Evolutionary conservation across 2,113 vertebrate species (phyloP).

Genomic region (Malurus elegans): DNA sequence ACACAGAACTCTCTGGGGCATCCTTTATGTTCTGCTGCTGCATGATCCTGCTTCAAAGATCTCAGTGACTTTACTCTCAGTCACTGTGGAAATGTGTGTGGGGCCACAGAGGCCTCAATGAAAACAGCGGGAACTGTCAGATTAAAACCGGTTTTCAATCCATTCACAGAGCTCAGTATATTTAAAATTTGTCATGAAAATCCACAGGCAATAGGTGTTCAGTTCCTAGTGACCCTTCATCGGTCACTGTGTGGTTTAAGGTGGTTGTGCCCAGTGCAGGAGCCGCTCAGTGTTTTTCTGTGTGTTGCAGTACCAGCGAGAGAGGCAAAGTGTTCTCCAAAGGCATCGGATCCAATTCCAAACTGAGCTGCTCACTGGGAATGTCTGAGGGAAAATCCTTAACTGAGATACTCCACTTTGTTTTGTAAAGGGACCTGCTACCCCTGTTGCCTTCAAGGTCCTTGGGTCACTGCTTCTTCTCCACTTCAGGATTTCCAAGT

Average conservation of each 20-base stretch:
- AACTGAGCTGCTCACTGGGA: not conserved
- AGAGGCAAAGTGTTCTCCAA: not conserved
- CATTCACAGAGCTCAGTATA: not conserved
- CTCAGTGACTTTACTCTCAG: not conserved
- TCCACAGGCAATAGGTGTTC: not conserved
- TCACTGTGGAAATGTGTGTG: not conserved
- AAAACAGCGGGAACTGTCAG: not conserved
- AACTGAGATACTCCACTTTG: not conserved
- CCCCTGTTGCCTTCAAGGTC: not conserved
- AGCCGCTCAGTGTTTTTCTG: not conserved
- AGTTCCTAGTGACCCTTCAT: not conserved
- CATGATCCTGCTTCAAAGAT: not conserved
- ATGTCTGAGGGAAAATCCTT: not conserved
- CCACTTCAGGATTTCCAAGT: not conserved
- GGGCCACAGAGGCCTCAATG: not conserved
- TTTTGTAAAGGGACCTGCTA: not conserved
- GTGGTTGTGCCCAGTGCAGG: not conserved
- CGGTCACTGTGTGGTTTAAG: not conserved
- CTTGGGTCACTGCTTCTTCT: not conserved
- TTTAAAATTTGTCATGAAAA: not conserved
- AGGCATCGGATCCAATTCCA: rapidly evolving
- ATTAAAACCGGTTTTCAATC: not conserved
- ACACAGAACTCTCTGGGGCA: not conserved
- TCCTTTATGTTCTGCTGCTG: not conserved
- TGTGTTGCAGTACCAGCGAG: not conserved